These are phyloP conservation scores for Ibidorhyncha struthersii DNA, from an alignment of 2,113 vertebrate species.

Conservation along the genomic window DNA sequence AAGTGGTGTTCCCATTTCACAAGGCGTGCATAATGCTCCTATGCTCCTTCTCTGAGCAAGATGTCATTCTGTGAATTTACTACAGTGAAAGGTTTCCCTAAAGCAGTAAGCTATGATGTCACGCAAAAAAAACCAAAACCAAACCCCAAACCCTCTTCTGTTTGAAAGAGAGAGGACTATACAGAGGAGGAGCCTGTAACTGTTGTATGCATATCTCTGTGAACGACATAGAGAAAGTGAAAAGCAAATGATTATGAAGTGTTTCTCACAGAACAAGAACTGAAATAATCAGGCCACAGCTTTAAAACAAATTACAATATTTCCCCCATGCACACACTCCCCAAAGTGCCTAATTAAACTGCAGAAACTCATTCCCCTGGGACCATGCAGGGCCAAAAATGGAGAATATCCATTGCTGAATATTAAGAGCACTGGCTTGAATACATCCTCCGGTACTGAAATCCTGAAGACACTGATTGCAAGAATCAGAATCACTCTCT, in stretches of 20 bases:
- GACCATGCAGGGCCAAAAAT: not conserved
- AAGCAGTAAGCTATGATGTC: not conserved
- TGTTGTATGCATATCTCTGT: not conserved
- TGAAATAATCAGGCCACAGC: not conserved
- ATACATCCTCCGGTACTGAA: not conserved
- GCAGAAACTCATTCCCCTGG: not conserved
- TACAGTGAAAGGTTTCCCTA: not conserved
- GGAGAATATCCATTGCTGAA: not conserved
- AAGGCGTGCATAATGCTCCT: rapidly evolving
- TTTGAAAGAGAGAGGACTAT: not conserved
- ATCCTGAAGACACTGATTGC: not conserved
- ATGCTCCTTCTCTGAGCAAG: not conserved
- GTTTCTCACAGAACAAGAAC: not conserved
- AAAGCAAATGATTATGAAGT: not conserved
- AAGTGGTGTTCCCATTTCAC: not conserved
- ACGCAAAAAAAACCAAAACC: not conserved
- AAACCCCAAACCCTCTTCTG: not conserved
- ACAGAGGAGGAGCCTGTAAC: not conserved
- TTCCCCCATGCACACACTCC: not conserved
- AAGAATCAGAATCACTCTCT: not conserved
- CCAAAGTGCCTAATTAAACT: not conserved
- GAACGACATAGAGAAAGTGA: not conserved
- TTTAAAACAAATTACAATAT: not conserved
- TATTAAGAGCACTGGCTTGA: not conserved
- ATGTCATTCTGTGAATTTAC: not conserved